Base-by-base conservation (phyloP, 2,888 invertebrate species). In the Morinoia aosen region DNA sequence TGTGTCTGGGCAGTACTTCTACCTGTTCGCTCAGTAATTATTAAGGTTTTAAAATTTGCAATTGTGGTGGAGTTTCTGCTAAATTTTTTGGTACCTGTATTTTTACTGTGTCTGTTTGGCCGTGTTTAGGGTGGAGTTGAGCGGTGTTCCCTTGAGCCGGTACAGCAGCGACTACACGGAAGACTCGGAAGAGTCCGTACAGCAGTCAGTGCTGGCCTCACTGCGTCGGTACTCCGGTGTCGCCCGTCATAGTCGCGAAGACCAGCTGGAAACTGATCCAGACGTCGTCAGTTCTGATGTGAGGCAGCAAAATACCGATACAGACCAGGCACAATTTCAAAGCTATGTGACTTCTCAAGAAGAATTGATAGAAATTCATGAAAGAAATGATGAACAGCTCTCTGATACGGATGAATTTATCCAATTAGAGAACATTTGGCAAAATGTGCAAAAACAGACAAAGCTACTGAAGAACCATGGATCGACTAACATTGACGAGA, bases 41-140 rank as follows among this genome's bases (percentile, higher is more conserved):
- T 61, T 61, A 8, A 61, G 8, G 2, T 19, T 61, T 5, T 8
- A 8, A 61, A 61, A 0, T 61, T 19, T 61, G 76, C 33, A 7
- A 8, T 76, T 76, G 76, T 10, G 25, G 19, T 33, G 0, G 76
- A 76, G 33, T 76, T 61, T 61, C 19, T 12, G 61, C 61, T 19
- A 16, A 61, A 61, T 16, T 61, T 61, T 19, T 61, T 2, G 1
- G 8, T 61, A 14, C 25, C 76, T 10, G 33, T 76, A 25, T 76
- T 25, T 25, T 76, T 76, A 25, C 33, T 76, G 8, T 33, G 25
- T 14, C 61, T 76, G 19, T 76, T 10, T 76, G 76, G 76, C 25
- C 25, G 76, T 76, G 33, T 97, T 95, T 97, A 95, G 94, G 57
- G 64, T 95, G 95, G 33, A 88, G 40, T n/a, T 61, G 97, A 95